Base-by-base conservation (phyloP, 2,113 vertebrate species). In the Aphyosemion australe region DNA sequence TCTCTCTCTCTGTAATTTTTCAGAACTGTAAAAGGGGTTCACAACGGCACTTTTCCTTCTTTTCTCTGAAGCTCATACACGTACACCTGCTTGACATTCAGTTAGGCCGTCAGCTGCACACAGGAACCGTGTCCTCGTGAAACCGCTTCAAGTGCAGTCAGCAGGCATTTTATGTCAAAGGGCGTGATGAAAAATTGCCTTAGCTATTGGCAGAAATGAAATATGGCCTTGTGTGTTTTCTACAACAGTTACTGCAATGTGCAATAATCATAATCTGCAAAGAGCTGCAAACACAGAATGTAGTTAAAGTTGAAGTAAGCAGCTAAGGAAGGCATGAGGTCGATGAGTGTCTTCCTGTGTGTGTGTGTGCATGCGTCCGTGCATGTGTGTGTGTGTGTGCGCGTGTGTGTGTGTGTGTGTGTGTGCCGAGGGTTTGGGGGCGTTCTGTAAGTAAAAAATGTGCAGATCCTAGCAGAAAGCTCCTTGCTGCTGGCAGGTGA, bases 401-500 rank as follows among this genome's bases (percentile, higher is more conserved):
- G 34, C 1, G 34, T 37, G 34, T 37, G 34, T 37, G 34, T 37
- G 34, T 37, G 34, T 37, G 34, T 37, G 41, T 42, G 41, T 42
- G 41, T 42, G 41, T 42, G 37, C 37, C 59, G 26, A 50, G 59
- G 34, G 48, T 20, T 51, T 45, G 65, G 46, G 55, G 68, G 42
- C 1, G 0, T 73, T 41, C 10, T 77, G 26, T 66, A 65, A 72
- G 71, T 64, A 61, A 76, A 82, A 85, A 83, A 84, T 81, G 63
- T 90, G 85, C 80, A 61, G 73, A 79, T 80, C 31, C 68, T 42
- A 66, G 77, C 78, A 78, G 58, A 80, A 79, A 65, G 61, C 60
- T 72, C 21, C 34, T 63, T 31, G 13, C 53, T 63, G 56, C 34
- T 74, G 65, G 62, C 61, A 65, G 42, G 68, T 78, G 79, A 70